Evolutionary conservation across 2,888 invertebrate genomes (phyloP).

Genomic region (Malthinus seriepunctatus): DNA sequence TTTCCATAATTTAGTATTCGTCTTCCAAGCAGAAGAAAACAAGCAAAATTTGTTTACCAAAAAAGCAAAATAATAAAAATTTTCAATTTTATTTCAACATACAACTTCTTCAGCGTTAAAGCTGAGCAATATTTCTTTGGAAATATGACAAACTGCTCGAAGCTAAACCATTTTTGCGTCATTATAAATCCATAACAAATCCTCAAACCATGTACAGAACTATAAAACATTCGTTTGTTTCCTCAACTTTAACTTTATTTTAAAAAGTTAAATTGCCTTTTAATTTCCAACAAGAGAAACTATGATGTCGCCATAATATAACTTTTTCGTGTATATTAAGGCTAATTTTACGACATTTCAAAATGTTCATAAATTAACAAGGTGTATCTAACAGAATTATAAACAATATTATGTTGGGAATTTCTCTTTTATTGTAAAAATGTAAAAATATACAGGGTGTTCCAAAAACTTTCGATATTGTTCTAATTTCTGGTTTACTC

Average conservation of each 20-base stretch:
- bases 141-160: not conserved
- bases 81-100: not conserved
- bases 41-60: too few species aligned
- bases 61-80: not conserved
- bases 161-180: slow-evolving; percentile 4
- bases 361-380: too few species aligned
- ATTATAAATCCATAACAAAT: slow-evolving; percentile 6
- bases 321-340: too few species aligned
- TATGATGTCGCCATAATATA: too few species aligned
- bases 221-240: slow-evolving; percentile 3
- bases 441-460: too few species aligned
- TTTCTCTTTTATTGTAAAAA: not conserved
- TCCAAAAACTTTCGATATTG: not conserved
- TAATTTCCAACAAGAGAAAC: too few species aligned
- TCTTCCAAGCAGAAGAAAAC: too few species aligned
- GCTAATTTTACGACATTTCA: too few species aligned
- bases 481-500: not conserved
- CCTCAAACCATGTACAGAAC: not conserved
- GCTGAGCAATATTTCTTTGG: not conserved
- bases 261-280: too few species aligned
- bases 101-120: slow-evolving; percentile 2
- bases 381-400: too few species aligned
- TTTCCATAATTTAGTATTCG: too few species aligned
- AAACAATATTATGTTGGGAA: too few species aligned
- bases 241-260: not conserved